Evolutionary conservation across 2,113 vertebrate genomes (phyloP), one percentile per base, ranked within the genome.

Genomic region (Mustela nigripes): DNA sequence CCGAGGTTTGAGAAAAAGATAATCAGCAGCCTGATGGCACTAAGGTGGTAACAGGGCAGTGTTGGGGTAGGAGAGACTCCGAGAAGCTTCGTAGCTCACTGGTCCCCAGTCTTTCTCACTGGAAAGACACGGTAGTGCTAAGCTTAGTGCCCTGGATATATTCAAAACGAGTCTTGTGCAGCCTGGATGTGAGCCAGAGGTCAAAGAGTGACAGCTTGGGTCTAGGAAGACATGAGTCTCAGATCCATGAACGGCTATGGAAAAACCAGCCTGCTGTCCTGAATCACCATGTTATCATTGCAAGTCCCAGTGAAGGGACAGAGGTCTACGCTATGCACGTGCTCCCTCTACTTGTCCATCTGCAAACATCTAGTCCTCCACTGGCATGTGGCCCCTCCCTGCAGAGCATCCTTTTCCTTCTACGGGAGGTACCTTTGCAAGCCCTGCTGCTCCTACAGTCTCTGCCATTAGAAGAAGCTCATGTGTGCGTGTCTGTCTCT

Each of bases 191-290:
- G 31, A 0, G 4, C 28, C 0, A 1, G 28, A 42, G 14, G 36
- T 3, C 42, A 31, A 14, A 62, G 62, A 14, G 74, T 0, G 1
- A 31, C 3, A 5, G 26, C 63, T 56, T 15, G 7, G 4, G 53
- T 24, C 65, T 84, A 33, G 39, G 76, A 28, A 67, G 58, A 14
- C 1, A 1, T 3, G 31, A 28, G 8, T n/a, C 56, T 56, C 6
- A 48, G 42, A 33, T 19, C 62, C 26, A 5, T 0, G 21, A 1
- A 10, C 0, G 15, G 24, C n/a, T 1, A 31, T 6, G 15, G 50
- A 56, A 2, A 36, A n/a, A 5, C 1, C 19, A 7, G 1, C 26
- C 16, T 0, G 0, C 6, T 1, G 4, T 82, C 28, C 18, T 3
- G 84, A 87, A 6, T 10, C 8, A 2, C 0, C 0, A 36, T 7